Percentiles rank a stretch among this genome's conserved stretches.
These are phyloP conservation scores for Eunapius fragilis DNA, from an alignment of 37 sponge, comb jelly and placozoan species.

Conservation along the genomic window DNA sequence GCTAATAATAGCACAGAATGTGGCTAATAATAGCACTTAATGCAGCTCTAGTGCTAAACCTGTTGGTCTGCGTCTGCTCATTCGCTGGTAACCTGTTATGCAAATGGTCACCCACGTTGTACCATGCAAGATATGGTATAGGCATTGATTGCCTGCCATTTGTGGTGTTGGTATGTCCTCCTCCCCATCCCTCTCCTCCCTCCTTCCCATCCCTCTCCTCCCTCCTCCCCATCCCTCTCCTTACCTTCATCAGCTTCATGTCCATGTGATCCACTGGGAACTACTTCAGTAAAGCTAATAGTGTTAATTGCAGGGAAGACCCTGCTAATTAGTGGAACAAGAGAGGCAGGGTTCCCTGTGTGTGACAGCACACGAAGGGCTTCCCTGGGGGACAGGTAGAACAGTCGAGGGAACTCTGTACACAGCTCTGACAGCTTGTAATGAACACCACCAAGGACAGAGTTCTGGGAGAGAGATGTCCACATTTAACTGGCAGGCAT, in stretches of 20 bases:
- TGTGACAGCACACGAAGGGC: conserved; percentile 23
- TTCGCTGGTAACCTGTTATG: too few species aligned
- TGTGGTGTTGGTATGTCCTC: too few species aligned
- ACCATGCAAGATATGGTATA: too few species aligned
- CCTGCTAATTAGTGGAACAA: conserved; percentile 48
- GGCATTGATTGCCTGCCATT: too few species aligned
- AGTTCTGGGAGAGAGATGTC: conserved; percentile 7
- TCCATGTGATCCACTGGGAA: not conserved
- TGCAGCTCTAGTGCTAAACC: too few species aligned
- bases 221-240: not conserved
- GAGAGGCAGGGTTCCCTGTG: conserved; percentile 25
- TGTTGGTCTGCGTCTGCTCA: too few species aligned
- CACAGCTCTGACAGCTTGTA: conserved; percentile 11
- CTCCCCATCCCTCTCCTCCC: too few species aligned
- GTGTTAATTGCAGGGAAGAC: conserved; percentile 47
- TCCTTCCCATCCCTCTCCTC: conserved; percentile 1
- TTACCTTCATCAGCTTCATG: not conserved
- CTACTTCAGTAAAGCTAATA: conserved; percentile 15
- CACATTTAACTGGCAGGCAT: not conserved
- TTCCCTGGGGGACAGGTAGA: conserved; percentile 39
- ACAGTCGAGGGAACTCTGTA: conserved; percentile 44
- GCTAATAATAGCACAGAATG: too few species aligned
- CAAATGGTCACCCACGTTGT: too few species aligned
- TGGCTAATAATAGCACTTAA: too few species aligned
- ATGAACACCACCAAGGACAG: conserved; percentile 9